Evolutionary conservation across 1,140 invertebrate species (phyloP), one percentile per base, ranked within the genome.

Genomic region (Pygmarrhopalites habei): DNA sequence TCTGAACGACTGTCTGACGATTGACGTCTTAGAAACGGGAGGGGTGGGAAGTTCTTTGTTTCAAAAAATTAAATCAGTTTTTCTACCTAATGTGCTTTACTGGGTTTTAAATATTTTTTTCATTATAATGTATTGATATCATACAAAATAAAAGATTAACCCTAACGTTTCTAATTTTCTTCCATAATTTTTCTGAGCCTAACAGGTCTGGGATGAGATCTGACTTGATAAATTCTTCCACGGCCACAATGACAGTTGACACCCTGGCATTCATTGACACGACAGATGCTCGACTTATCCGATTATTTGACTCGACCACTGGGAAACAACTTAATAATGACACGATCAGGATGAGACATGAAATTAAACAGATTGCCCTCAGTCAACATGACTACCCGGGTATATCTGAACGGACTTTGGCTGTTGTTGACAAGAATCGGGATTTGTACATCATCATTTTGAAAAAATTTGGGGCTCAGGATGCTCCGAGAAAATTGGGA

Each of bases 201-300:
- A n/a, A n/a, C n/a, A n/a, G n/a, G n/a, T n/a, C 84, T 19, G 85
- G 86, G 30, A 85, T 86, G 76, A 78, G 82, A 58, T 80, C 83
- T 25, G 86, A 88, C 66, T 76, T 80, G 23, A 73, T 89, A 17
- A 84, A 83, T 72, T 69, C 77, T 19, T 75, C 79, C 23, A 85
- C 83, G 23, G 80, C 89, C 14, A 85, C 86, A 3, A 75, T 96
- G n/a, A 87, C 88, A 47, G 82, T 85, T 59, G 91, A 96, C 74
- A 84, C 86, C 1, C 76, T 95, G 29, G 89, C 87, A 43, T 80
- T 92, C n/a, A 79, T 89, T 58, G 89, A 94, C 78, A 84, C 88
- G 72, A 80, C 75, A 44, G 89, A 94, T 75, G 2, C 28, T 4
- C 25, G 52, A 21, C 44, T 68, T 12, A 62, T 95, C 32, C 87